These are phyloP conservation scores for Acrobeloides nanus DNA, from an alignment of 2,888 invertebrate genomes.

Conservation along the genomic window DNA sequence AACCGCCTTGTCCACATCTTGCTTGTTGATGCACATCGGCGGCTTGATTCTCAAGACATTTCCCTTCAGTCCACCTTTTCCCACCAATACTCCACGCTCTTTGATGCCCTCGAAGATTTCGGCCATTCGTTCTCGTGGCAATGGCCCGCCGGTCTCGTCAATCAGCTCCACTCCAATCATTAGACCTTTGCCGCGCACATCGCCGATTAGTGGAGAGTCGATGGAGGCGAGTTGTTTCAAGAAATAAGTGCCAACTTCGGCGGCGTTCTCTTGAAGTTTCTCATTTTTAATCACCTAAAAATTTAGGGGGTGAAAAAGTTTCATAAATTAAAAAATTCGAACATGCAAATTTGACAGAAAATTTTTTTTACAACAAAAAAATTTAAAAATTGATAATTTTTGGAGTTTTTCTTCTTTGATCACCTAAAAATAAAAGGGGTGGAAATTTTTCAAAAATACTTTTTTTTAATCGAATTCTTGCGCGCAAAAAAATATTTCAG, in stretches of 20 bases:
- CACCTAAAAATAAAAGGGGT: too few relatives aligned
- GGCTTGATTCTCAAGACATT: constrained; percentile 88
- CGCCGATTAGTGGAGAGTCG: constrained; percentile 69
- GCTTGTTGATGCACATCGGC: constrained; percentile 77
- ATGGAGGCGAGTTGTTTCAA: constrained; percentile 66
- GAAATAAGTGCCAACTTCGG: constrained; percentile 73
- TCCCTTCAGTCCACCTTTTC: constrained; percentile 76
- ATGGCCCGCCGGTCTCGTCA: constrained; percentile 53
- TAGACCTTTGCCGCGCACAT: constrained; percentile 89
- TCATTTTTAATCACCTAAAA: constrained; percentile 78
- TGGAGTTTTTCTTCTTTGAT: too few relatives aligned
- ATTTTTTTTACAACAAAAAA: too few relatives aligned
- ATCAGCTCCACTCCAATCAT: constrained; percentile 91
- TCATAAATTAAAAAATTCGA: too few relatives aligned
- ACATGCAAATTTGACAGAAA: too few relatives aligned
- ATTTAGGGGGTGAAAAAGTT: too few relatives aligned
- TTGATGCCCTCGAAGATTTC: constrained; percentile 76
- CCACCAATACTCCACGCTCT: constrained; percentile 76
- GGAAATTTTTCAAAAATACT: too few relatives aligned
- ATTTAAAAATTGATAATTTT: too few relatives aligned
- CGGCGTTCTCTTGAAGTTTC: constrained; percentile 69
- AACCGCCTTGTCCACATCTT: constrained; percentile 40
- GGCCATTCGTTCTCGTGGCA: constrained; percentile 63
- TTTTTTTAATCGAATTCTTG: too few relatives aligned
- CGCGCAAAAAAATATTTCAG: too few relatives aligned